Base-by-base conservation (phyloP, 2,888 invertebrate genomes). In the Drosophila silvestris region DNA sequence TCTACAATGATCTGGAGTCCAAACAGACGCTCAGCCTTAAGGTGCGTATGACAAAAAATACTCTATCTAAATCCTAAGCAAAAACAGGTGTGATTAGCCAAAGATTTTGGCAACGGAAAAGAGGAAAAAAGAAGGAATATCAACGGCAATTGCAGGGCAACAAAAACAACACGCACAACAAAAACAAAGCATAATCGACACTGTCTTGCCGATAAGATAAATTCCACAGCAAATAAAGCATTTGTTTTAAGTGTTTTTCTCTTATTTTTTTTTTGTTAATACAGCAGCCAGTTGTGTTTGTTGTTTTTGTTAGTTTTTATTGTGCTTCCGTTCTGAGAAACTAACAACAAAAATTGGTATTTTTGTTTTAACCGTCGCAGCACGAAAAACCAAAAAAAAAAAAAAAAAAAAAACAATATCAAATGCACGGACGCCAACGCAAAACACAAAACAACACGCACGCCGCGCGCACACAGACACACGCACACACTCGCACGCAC, bases 11-110 rank as follows among this genome's bases (percentile, higher is more conserved):
- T 94, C 95, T 95, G 74, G 97, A 98, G 93, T 95, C 97, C 0
- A 98, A 98, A 93, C 95, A 97, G 79, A 98, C 98, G 12, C 94
- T 98, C 77, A 95, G 98, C 73, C 94, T 99, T 30, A 98, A 98
- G 96, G 98, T 98, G 94, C 90, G 92, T 86, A 70, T 56, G 5
- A 16, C 51, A 2, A 10, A 14, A 50, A 41, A 52, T 35, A 47
- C 3, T n/a, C 2, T 26, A 22, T 28, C 3, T 19, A 14, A 3
- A 35, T 5, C 30, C 10, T 47, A 19, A n/a, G 33, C 16, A 59
- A 44, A 77, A 12, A 33, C 57, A 74, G 66, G 69, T 75, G 81
- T 70, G 65, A 85, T 74, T 70, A 58, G 44, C 2, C 44, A 44
- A 60, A 50, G 22, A 51, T 41, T 19, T 37, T n/a, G 12, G 12